These are phyloP conservation scores for Sorex maritimensis DNA, from an alignment of 2,797 vertebrate genomes.

Conservation along the genomic window DNA sequence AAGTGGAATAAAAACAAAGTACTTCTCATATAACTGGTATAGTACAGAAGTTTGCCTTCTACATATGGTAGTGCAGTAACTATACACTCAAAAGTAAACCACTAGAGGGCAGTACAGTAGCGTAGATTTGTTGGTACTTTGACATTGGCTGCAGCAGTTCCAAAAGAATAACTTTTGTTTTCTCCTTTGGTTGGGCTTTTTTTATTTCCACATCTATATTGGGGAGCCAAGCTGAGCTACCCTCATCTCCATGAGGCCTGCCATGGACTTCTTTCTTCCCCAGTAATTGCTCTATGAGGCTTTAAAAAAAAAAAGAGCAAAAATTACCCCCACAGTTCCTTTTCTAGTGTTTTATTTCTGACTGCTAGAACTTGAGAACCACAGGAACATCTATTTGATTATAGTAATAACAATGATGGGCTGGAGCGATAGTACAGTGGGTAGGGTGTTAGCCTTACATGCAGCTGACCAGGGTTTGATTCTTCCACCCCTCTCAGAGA, in stretches of 20 bases:
- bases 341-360: no score
- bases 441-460: no score
- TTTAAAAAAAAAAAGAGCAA: no score
- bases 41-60: slow-evolving; percentile 33
- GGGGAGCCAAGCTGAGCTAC: no score
- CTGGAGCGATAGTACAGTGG: no score
- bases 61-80: background rate
- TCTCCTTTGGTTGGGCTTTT: slow-evolving; percentile 7
- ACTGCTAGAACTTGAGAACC: no score
- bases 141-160: background rate
- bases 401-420: background rate
- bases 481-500: no score
- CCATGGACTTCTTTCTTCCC: background rate
- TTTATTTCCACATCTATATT: background rate
- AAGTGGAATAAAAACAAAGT: slow-evolving; percentile 33
- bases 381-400: no score
- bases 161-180: slow-evolving; percentile 29
- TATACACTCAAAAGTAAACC: background rate
- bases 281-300: background rate
- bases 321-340: no score
- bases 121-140: background rate
- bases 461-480: no score
- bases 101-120: slow-evolving; percentile 70
- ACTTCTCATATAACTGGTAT: slow-evolving; percentile 15
- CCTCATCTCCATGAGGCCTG: background rate